Conservation (phyloP, 2,797 vertebrate species). For the Hyperoplus immaculatus region DNA sequence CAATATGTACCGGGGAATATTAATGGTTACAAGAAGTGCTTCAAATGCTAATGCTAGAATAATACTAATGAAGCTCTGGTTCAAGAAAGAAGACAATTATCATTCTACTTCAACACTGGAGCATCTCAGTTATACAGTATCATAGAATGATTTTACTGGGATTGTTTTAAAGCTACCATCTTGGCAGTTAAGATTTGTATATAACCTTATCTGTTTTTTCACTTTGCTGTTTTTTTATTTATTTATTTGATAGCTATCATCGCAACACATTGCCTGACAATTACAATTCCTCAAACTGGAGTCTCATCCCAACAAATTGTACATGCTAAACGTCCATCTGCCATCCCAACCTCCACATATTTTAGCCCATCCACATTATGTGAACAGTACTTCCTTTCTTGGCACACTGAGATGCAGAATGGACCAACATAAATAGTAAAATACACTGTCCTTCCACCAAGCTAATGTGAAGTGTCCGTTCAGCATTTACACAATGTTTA, state of each 20-base stretch:
- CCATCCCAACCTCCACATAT: neutral
- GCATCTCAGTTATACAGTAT: neutral
- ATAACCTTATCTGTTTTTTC: neutral
- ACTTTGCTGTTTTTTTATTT: too few relatives aligned
- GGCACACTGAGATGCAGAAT: neutral
- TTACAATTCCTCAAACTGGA: neutral
- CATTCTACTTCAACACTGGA: neutral
- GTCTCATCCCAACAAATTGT: neutral
- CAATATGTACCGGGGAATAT: neutral
- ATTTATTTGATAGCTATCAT: neutral
- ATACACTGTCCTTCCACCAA: neutral
- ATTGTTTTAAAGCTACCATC: neutral
- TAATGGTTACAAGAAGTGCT: neutral
- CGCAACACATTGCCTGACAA: too few relatives aligned
- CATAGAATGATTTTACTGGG: neutral
- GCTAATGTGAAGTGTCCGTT: conserved; percentile 42
- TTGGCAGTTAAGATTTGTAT: neutral
- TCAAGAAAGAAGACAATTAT: conserved; percentile 1
- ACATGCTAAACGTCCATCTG: neutral
- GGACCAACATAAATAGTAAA: neutral
- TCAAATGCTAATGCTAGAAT: neutral
- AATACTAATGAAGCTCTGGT: conserved; percentile 22
- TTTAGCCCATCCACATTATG: neutral
- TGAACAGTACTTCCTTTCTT: neutral
- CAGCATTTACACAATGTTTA: conserved; percentile 20